These are phyloP conservation scores for Nymphalis io DNA, from an alignment of 1,140 invertebrate species.

Conservation along the genomic window DNA sequence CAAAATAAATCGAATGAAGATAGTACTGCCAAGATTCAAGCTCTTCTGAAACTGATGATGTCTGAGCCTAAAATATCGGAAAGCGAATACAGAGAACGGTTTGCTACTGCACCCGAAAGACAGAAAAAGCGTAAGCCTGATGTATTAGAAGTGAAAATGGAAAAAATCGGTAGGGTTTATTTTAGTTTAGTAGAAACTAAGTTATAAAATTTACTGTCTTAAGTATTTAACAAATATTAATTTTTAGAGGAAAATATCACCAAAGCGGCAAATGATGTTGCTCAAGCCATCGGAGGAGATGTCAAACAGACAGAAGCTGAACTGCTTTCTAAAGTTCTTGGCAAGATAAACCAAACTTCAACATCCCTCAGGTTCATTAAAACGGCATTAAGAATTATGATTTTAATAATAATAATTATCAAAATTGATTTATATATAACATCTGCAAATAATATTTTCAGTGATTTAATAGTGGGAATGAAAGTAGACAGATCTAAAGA, in stretches of 20 bases:
- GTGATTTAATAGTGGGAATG: slow-evolving; percentile 87
- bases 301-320: slow-evolving; percentile 87
- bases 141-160: slow-evolving; percentile 59
- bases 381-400: background rate
- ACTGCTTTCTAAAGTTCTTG: slow-evolving; percentile 85
- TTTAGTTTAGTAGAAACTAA: background rate
- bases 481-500: slow-evolving; percentile 84
- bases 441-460: slow-evolving; percentile 59
- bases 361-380: slow-evolving; percentile 62
- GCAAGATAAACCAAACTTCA: slow-evolving; percentile 70
- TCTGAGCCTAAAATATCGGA: slow-evolving; percentile 65
- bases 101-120: slow-evolving; percentile 64
- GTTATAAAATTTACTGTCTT: background rate
- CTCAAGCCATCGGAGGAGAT: slow-evolving; percentile 84
- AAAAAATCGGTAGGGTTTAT: slow-evolving; percentile 63
- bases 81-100: slow-evolving; percentile 61
- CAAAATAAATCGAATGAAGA: slow-evolving; percentile 47
- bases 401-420: background rate
- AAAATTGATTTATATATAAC: background rate
- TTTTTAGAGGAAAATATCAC: slow-evolving; percentile 71
- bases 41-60: slow-evolving; percentile 73
- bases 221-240: background rate
- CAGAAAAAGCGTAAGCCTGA: slow-evolving; percentile 53
- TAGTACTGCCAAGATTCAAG: slow-evolving; percentile 72
- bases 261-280: slow-evolving; percentile 86